These are phyloP conservation scores for Baronia brevicornis DNA, from an alignment of 2,888 invertebrate species.

Conservation along the genomic window DNA sequence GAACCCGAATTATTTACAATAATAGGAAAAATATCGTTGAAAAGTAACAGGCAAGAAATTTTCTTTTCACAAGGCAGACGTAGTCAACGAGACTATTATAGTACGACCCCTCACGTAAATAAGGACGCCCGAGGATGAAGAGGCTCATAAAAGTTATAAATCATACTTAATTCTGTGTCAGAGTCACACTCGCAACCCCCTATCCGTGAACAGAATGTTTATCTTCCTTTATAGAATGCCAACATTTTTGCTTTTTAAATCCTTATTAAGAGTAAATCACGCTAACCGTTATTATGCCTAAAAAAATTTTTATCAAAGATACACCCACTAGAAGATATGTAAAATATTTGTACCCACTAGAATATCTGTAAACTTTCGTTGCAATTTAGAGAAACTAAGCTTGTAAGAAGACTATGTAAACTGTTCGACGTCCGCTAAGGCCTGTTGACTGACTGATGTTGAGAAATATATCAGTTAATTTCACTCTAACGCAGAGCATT, in stretches of 20 bases:
- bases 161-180: slow-evolving; percentile 60
- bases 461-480: too few relatives aligned
- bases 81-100: slow-evolving; percentile 15
- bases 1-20: slow-evolving; percentile 2
- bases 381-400: too few relatives aligned
- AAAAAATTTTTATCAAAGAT: too few relatives aligned
- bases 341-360: too few relatives aligned
- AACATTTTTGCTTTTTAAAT: slow-evolving; percentile 12
- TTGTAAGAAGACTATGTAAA: too few relatives aligned
- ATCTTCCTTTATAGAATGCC: slow-evolving; percentile 28
- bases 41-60: slow-evolving; percentile 4
- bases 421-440: too few relatives aligned
- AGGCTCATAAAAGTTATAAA: slow-evolving; percentile 61
- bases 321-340: neutral
- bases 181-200: slow-evolving; percentile 41
- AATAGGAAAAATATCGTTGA: slow-evolving; percentile 3
- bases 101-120: slow-evolving; percentile 38
- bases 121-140: slow-evolving; percentile 39
- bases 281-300: too few relatives aligned
- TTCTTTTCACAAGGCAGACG: slow-evolving; percentile 6
- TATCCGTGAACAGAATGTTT: slow-evolving; percentile 59
- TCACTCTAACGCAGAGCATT: too few relatives aligned
- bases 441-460: too few relatives aligned
- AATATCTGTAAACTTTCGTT: too few relatives aligned
- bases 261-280: neutral